Evolutionary conservation across 2,113 vertebrate species (phyloP).

Genomic region (Clarias batrachus): DNA sequence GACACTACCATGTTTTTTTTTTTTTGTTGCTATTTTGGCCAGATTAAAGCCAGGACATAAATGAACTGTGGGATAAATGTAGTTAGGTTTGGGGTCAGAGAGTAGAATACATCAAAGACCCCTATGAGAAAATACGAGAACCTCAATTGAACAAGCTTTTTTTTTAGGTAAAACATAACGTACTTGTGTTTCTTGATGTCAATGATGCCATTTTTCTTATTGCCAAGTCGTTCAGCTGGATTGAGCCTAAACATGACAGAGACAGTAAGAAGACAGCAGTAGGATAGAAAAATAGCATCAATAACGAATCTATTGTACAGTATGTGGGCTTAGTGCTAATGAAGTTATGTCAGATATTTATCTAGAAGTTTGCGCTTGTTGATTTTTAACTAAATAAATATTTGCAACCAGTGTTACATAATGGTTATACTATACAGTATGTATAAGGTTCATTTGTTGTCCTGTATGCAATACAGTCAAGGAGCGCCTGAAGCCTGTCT

Average conservation of each 20-base stretch:
- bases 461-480: too few species aligned
- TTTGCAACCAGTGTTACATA: background rate
- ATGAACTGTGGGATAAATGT: background rate
- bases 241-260: conserved; percentile 62
- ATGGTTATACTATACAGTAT: background rate
- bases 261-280: background rate
- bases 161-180: conserved; percentile 21
- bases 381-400: background rate
- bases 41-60: conserved; percentile 16
- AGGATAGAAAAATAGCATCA: background rate
- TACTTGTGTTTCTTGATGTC: conserved; percentile 76
- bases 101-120: background rate
- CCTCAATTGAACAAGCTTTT: background rate
- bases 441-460: too few species aligned
- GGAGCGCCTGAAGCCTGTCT: too few species aligned
- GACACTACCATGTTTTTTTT: background rate
- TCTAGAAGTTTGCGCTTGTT: background rate
- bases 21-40: background rate
- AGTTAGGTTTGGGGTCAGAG: background rate
- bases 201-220: conserved; percentile 72
- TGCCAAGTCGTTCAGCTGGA: conserved; percentile 75
- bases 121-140: background rate
- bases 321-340: background rate
- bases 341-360: background rate
- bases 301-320: background rate